Conservation (phyloP, 2,888 invertebrate genomes). For the Oscheius onirici region DNA sequence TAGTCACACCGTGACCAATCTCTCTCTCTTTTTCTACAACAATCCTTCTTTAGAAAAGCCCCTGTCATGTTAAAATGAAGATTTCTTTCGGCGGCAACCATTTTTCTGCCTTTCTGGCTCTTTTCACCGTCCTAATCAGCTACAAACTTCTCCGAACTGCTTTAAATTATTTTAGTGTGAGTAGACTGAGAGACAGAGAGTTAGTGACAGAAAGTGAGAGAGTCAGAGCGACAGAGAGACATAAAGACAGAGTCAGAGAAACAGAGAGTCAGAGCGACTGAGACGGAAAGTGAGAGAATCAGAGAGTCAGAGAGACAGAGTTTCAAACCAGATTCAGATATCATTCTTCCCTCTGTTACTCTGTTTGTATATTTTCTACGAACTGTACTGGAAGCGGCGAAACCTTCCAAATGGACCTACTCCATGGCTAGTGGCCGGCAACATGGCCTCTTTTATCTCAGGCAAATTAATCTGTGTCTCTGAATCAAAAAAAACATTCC, state of each 20-base stretch:
- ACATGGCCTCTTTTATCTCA: conserved; percentile 54
- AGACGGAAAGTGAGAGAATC: too few relatives aligned
- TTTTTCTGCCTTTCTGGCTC: neutral
- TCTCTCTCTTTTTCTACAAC: neutral
- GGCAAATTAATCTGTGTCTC: too few relatives aligned
- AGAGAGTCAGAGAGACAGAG: too few relatives aligned
- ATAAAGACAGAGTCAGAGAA: too few relatives aligned
- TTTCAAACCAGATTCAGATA: neutral
- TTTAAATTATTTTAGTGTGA: conserved; percentile 17
- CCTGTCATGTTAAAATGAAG: neutral
- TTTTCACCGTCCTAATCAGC: conserved; percentile 2
- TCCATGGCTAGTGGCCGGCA: conserved; percentile 62
- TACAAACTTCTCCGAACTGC: conserved; percentile 17
- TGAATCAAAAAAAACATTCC: neutral
- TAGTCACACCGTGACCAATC: neutral
- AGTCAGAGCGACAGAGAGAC: too few relatives aligned
- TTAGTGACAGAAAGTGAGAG: too few relatives aligned
- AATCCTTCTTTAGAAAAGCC: neutral
- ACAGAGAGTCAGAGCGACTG: too few relatives aligned
- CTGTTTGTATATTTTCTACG: conserved; percentile 52
- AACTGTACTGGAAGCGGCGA: conserved; percentile 61
- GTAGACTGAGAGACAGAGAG: too few relatives aligned
- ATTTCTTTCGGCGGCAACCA: neutral
- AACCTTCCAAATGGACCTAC: conserved; percentile 61
- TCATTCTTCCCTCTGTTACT: conserved; percentile 25